Evolutionary conservation across 2,888 invertebrate species (phyloP).

Genomic region (Heliconius charithonia): DNA sequence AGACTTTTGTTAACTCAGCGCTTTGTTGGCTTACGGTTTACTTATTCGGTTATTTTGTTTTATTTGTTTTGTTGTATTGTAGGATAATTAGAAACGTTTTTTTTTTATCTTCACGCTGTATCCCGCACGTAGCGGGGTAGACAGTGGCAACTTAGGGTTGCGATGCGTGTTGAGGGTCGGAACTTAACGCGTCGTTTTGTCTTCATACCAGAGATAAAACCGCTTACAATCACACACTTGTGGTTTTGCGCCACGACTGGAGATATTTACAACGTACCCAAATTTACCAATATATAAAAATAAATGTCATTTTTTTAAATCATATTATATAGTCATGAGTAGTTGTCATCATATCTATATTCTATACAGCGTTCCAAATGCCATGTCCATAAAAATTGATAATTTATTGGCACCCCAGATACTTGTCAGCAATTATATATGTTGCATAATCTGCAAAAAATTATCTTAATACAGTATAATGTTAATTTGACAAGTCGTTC

Average conservation of each 20-base stretch:
- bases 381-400: conserved; percentile 26
- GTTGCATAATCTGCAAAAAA: conserved; percentile 35
- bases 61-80: background rate
- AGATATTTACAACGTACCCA: background rate
- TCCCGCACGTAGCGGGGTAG: too few relatives aligned
- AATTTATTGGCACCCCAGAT: conserved; percentile 36
- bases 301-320: conserved; percentile 3
- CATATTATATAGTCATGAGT: conserved; percentile 10
- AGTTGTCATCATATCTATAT: conserved; percentile 11
- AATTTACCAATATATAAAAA: background rate
- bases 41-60: conserved; percentile 21
- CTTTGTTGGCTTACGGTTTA: conserved; percentile 22
- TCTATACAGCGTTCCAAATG: conserved; percentile 11
- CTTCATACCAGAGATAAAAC: too few relatives aligned
- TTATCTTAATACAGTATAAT: conserved; percentile 36
- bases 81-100: background rate
- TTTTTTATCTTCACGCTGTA: too few relatives aligned
- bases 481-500: conserved; percentile 46
- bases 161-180: too few relatives aligned
- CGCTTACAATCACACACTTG: too few relatives aligned
- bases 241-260: too few relatives aligned
- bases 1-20: conserved; percentile 23
- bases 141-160: too few relatives aligned
- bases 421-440: conserved; percentile 29
- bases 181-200: too few relatives aligned